phyloP scores from a whole-genome alignment of 2,888 invertebrate species.

The Dusona sp. region DNA sequence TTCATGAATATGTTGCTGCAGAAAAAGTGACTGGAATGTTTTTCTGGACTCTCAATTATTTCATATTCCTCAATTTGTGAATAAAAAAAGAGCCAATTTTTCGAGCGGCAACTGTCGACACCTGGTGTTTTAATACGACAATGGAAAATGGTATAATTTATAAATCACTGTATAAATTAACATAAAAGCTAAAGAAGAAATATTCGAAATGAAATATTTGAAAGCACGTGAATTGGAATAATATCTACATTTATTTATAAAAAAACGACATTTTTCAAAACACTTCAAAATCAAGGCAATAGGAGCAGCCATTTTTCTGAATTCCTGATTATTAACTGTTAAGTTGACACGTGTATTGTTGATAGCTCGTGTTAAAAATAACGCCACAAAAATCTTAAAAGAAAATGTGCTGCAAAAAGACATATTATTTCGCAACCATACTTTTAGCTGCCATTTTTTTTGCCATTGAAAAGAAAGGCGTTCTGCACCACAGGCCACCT shows the following conservation, averaged over 20 bases:
- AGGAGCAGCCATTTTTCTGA: too few species aligned
- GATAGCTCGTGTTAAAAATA: neutral
- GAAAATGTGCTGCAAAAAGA: neutral
- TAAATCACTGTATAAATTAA: neutral
- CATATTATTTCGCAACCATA: neutral
- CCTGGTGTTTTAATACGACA: neutral
- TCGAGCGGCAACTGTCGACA: neutral
- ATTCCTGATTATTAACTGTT: too few species aligned
- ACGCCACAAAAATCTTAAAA: neutral
- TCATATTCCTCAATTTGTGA: neutral
- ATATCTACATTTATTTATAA: too few species aligned
- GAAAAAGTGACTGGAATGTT: neutral
- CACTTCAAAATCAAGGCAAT: too few species aligned
- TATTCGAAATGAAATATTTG: too few species aligned
- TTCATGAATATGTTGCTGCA: too few species aligned
- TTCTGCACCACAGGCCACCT: constrained; percentile 19
- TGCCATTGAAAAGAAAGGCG: constrained; percentile 17
- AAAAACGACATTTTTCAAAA: too few species aligned
- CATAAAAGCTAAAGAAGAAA: neutral
- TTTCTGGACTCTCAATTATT: neutral
- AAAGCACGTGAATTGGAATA: too few species aligned
- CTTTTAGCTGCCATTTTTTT: neutral
- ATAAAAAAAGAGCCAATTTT: neutral
- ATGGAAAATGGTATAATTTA: neutral
- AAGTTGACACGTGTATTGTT: neutral